Percentiles rank a stretch among this genome's conserved stretches.
Evolutionary conservation across 2,113 vertebrate genomes (phyloP).

Genomic region (Percina caprodes): DNA sequence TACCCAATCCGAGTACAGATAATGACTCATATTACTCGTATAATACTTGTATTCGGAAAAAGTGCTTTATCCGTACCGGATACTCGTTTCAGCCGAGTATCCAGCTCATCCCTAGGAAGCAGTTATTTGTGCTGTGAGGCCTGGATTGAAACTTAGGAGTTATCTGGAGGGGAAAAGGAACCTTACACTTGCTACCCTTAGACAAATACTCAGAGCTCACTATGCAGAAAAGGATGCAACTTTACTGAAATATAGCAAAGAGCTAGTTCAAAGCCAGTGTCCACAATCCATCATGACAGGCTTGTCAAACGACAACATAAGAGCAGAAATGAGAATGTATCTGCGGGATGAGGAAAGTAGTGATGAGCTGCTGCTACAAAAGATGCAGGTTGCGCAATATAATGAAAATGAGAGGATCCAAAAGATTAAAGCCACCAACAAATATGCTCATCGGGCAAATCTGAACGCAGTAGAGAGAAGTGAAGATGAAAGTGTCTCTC

Average conservation of each 20-base stretch:
- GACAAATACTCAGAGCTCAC: constrained; percentile 10
- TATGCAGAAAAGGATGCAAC: constrained; percentile 20
- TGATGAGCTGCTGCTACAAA: constrained; percentile 1
- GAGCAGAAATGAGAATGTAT: constrained; percentile 16
- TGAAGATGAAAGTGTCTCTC: neutral
- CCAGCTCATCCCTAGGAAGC: too few species aligned
- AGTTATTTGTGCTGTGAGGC: neutral
- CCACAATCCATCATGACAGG: constrained; percentile 9
- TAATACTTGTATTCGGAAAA: too few species aligned
- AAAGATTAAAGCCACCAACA: constrained; percentile 16
- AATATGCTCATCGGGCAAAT: neutral
- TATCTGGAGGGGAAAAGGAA: constrained; percentile 8
- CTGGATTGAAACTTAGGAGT: neutral
- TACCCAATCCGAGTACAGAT: too few species aligned
- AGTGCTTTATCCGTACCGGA: too few species aligned
- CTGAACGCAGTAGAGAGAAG: neutral
- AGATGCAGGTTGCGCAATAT: neutral
- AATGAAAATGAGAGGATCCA: constrained; percentile 6
- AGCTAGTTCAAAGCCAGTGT: constrained; percentile 13
- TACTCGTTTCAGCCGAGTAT: too few species aligned
- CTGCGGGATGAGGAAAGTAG: neutral
- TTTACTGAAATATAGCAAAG: constrained; percentile 2
- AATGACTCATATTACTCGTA: too few species aligned
- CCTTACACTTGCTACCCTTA: constrained; percentile 1
- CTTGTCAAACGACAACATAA: constrained; percentile 12